Percentiles rank a stretch among this genome's conserved stretches.
phyloP scores from a whole-genome alignment of 2,797 vertebrate species.

The Tokudaia muenninki region DNA sequence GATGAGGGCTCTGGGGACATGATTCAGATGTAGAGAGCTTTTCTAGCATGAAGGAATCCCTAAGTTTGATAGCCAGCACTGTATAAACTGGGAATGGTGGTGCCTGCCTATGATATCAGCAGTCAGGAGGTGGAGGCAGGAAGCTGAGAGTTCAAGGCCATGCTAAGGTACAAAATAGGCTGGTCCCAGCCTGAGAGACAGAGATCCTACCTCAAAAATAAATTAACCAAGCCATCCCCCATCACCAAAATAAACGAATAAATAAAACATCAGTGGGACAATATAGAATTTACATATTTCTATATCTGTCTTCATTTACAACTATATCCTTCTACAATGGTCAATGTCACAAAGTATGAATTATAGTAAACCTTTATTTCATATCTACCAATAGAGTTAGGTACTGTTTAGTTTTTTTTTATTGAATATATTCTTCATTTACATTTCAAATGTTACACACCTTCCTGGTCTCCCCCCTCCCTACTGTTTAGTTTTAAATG shows the following conservation, averaged over 20 bases:
- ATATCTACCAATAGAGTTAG: background rate
- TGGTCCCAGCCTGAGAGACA: background rate
- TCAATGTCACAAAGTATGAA: background rate
- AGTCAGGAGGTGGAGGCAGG: background rate
- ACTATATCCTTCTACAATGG: background rate
- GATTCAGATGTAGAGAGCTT: background rate
- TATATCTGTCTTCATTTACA: background rate
- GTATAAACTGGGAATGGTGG: background rate
- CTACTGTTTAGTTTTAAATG: constrained; percentile 43
- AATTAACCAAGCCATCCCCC: background rate
- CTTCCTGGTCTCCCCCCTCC: too few species aligned
- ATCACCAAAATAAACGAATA: background rate
- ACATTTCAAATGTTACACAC: too few species aligned
- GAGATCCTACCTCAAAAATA: background rate
- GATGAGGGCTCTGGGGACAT: background rate
- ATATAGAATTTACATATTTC: background rate
- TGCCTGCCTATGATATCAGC: background rate
- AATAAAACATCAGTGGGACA: constrained; percentile 26
- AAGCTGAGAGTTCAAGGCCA: background rate
- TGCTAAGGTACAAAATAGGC: background rate
- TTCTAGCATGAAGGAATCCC: background rate
- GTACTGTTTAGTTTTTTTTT: constrained; percentile 32
- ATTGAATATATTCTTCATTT: too few species aligned
- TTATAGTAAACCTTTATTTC: constrained; percentile 52
- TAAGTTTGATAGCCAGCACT: background rate